Percentiles rank a stretch among this genome's conserved stretches.
phyloP scores from a whole-genome alignment of 1,140 invertebrate genomes.

The Atopsyche davidsoni region DNA sequence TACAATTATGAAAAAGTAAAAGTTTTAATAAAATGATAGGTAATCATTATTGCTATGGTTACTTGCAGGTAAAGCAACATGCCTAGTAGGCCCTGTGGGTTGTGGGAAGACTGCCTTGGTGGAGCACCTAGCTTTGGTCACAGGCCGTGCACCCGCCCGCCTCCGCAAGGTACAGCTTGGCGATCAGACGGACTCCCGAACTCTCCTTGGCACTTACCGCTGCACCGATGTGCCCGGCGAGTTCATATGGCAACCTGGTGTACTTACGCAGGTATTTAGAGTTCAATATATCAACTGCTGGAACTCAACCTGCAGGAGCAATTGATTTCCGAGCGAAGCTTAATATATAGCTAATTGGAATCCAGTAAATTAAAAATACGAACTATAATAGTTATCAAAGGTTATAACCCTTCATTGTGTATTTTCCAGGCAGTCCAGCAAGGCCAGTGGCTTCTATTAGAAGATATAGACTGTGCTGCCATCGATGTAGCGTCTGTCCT shows the following conservation, averaged over 20 bases:
- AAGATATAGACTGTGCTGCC: constrained; percentile 92
- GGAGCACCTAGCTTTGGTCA: constrained; percentile 77
- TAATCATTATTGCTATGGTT: too few species aligned
- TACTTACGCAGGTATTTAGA: constrained; percentile 66
- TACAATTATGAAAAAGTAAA: background rate
- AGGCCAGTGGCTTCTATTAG: constrained; percentile 89
- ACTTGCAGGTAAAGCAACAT: constrained; percentile 72
- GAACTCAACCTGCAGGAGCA: too few species aligned
- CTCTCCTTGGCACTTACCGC: constrained; percentile 88
- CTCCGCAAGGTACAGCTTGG: constrained; percentile 87
- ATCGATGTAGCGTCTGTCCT: constrained; percentile 88
- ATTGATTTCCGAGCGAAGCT: too few species aligned
- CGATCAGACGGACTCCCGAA: constrained; percentile 96
- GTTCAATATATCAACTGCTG: background rate
- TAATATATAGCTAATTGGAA: background rate
- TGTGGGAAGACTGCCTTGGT: constrained; percentile 91
- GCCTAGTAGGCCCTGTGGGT: constrained; percentile 86
- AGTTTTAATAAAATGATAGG: too few species aligned
- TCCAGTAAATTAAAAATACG: too few species aligned
- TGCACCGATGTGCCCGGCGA: constrained; percentile 96
- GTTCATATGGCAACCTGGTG: constrained; percentile 93
- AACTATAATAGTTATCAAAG: background rate
- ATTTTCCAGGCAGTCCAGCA: constrained; percentile 67
- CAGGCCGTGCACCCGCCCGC: constrained; percentile 55
- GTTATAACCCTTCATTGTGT: constrained; percentile 1